Conservation (phyloP, 2,888 invertebrate species). For the Drepana falcataria region DNA sequence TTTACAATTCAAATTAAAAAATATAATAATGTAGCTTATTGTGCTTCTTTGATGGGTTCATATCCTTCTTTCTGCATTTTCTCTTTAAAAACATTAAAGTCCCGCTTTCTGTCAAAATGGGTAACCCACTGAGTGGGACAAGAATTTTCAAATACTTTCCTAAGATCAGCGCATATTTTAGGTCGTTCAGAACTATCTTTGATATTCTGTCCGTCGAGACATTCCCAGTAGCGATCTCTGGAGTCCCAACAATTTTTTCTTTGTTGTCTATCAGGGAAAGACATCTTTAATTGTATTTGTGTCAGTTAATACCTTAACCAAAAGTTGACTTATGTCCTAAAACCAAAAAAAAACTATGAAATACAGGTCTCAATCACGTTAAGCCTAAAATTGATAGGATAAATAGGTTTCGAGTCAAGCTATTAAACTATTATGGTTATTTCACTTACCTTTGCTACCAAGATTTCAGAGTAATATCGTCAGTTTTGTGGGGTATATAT, state of each 20-base stretch:
- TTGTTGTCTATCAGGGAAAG: constrained; percentile 88
- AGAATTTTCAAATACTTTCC: constrained; percentile 85
- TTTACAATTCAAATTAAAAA: constrained; percentile 51
- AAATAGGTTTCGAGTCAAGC: too few species aligned
- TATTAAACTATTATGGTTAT: too few species aligned
- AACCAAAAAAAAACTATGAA: too few species aligned
- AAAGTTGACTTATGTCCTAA: constrained; percentile 23
- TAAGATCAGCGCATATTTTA: constrained; percentile 82
- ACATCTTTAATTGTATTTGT: constrained; percentile 76
- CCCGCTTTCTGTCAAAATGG: constrained; percentile 94
- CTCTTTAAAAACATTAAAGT: constrained; percentile 92
- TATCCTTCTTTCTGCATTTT: constrained; percentile 91
- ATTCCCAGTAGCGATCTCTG: constrained; percentile 93
- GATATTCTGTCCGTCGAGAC: constrained; percentile 84
- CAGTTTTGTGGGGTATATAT: too few species aligned
- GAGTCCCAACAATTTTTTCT: constrained; percentile 90
- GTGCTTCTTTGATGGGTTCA: constrained; percentile 83
- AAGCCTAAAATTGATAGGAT: too few species aligned
- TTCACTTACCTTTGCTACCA: too few species aligned
- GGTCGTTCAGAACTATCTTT: constrained; percentile 77
- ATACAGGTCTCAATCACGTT: not conserved
- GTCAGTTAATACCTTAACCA: constrained; percentile 52
- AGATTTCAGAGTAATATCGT: too few species aligned
- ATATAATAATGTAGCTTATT: constrained; percentile 32
- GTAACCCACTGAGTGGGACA: constrained; percentile 94